phyloP scores from a whole-genome alignment of 2,113 vertebrate genomes.

The Nothocercus nigrocapillus region DNA sequence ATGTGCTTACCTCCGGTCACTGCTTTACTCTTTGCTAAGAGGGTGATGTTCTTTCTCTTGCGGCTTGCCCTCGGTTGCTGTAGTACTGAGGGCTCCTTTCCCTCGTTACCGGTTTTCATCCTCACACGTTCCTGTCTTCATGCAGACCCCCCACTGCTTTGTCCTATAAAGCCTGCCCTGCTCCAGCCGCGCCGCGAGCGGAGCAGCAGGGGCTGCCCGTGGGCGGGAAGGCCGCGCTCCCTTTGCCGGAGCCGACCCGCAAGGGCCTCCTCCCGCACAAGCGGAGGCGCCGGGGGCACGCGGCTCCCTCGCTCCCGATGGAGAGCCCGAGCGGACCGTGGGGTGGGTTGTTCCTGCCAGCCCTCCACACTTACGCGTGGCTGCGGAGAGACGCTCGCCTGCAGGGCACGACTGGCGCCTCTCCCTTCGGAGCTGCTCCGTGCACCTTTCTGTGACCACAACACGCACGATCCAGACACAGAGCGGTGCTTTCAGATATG shows the following conservation, averaged over 20 bases:
- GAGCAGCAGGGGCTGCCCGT: not conserved
- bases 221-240: not conserved
- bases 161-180: not conserved
- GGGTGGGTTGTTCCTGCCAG: fast-evolving
- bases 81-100: not conserved
- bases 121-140: not conserved
- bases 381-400: too few relatives aligned
- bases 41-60: not conserved
- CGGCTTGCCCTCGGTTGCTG: not conserved
- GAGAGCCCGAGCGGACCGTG: not conserved
- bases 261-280: not conserved
- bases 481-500: not conserved
- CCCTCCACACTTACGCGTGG: not conserved
- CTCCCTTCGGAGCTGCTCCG: not conserved
- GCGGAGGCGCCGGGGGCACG: not conserved
- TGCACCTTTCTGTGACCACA: not conserved
- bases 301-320: fast-evolving
- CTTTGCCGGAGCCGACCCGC: fast-evolving
- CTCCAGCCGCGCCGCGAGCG: not conserved
- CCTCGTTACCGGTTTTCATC: not conserved
- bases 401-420: not conserved
- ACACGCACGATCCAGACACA: fast-evolving
- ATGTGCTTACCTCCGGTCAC: not conserved
- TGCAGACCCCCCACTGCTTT: fast-evolving
- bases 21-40: not conserved